These are phyloP conservation scores for Drosophila conformis DNA, from an alignment of 2,888 invertebrate species.

Conservation along the genomic window DNA sequence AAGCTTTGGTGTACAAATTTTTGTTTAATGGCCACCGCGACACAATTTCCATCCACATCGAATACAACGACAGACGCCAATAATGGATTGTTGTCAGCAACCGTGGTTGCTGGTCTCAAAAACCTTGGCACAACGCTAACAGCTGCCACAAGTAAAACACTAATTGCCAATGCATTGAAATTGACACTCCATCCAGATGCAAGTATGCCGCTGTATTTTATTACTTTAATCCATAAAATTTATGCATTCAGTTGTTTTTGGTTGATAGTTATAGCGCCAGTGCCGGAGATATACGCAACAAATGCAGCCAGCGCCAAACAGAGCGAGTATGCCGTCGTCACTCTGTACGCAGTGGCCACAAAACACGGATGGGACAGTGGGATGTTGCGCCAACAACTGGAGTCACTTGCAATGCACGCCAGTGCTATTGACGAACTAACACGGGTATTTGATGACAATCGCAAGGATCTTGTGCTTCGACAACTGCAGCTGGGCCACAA, in stretches of 20 bases:
- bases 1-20: slow-evolving; percentile 5
- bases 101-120: slow-evolving; percentile 81
- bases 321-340: slow-evolving; percentile 83
- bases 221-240: neutral
- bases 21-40: slow-evolving; percentile 43
- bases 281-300: slow-evolving; percentile 84
- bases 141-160: slow-evolving; percentile 77
- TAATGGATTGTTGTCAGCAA: slow-evolving; percentile 67
- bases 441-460: slow-evolving; percentile 81
- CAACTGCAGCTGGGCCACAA: slow-evolving; percentile 81
- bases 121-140: slow-evolving; percentile 78
- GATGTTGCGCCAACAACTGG: slow-evolving; percentile 77
- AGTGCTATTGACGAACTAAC: slow-evolving; percentile 79
- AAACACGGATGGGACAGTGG: slow-evolving; percentile 79
- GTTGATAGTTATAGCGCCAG: slow-evolving; percentile 82
- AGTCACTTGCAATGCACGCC: slow-evolving; percentile 67
- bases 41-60: slow-evolving; percentile 16
- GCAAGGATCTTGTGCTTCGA: slow-evolving; percentile 80
- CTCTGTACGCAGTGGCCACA: slow-evolving; percentile 80
- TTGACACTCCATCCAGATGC: slow-evolving; percentile 83
- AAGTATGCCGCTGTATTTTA: slow-evolving; percentile 70
- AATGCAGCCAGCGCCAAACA: slow-evolving; percentile 83
- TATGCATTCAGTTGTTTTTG: neutral
- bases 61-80: slow-evolving; percentile 13
- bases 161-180: slow-evolving; percentile 83